These are phyloP conservation scores for Pelodytes ibericus DNA, from an alignment of 2,797 vertebrate species.

Conservation along the genomic window DNA sequence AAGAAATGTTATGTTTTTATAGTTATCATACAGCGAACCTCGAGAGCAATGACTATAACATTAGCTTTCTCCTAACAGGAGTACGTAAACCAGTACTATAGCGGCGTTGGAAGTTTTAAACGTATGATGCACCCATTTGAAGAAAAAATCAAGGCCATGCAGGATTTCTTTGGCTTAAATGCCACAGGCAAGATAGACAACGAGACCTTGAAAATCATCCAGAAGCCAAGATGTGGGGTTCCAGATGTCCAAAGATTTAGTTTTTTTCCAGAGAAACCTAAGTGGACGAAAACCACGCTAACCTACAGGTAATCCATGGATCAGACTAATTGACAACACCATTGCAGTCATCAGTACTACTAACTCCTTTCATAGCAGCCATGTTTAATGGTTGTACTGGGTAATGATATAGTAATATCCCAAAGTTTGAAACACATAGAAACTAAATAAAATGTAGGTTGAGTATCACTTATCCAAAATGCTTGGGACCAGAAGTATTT, in stretches of 20 bases:
- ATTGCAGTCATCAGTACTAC: too few relatives aligned
- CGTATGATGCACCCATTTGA: neutral
- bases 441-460: too few relatives aligned
- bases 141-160: constrained; percentile 48
- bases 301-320: constrained; percentile 47
- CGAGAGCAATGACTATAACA: neutral
- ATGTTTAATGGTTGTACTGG: too few relatives aligned
- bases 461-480: too few relatives aligned
- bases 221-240: constrained; percentile 4
- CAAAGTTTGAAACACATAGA: too few relatives aligned
- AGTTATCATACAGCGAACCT: too few relatives aligned
- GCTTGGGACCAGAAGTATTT: too few relatives aligned
- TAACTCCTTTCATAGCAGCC: too few relatives aligned
- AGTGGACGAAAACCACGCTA: constrained; percentile 44
- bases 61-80: constrained; percentile 19
- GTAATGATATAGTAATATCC: too few relatives aligned
- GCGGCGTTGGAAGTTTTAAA: neutral
- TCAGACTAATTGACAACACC: too few relatives aligned
- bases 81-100: constrained; percentile 40
- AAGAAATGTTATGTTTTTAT: too few relatives aligned
- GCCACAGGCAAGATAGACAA: constrained; percentile 25
- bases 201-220: neutral
- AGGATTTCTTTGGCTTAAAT: constrained; percentile 27
- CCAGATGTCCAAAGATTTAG: constrained; percentile 46
- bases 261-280: constrained; percentile 34